Percentiles rank a stretch among this genome's conserved stretches.
Evolutionary conservation across 2,113 vertebrate species (phyloP).

Genomic region (Anthoscopus minutus): DNA sequence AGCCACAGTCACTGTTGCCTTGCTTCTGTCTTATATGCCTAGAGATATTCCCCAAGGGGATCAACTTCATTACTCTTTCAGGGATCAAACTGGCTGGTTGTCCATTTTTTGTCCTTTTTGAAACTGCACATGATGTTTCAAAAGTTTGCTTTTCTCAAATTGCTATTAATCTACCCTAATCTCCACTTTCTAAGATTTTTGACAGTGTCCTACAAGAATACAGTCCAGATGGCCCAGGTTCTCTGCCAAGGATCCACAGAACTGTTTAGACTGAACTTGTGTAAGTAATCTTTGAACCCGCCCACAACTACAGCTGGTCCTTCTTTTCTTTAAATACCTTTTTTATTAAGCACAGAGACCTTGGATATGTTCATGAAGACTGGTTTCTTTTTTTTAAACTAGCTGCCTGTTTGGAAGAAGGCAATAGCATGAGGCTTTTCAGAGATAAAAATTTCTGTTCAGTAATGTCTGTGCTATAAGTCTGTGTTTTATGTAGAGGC

Average conservation of each 20-base stretch:
- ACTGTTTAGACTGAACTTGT: neutral
- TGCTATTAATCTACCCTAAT: neutral
- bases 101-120: neutral
- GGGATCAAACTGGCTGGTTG: neutral
- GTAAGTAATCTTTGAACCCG: neutral
- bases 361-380: fast-evolving
- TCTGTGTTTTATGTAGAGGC: neutral
- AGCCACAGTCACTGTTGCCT: neutral
- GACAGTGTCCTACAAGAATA: neutral
- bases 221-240: neutral
- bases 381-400: neutral
- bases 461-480: fast-evolving
- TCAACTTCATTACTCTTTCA: neutral
- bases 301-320: neutral
- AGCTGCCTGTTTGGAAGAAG: neutral
- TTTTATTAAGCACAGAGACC: neutral
- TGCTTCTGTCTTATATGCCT: neutral
- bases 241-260: fast-evolving
- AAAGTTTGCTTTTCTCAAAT: neutral
- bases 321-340: neutral
- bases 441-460: neutral
- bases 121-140: neutral
- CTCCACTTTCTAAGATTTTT: neutral
- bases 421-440: neutral
- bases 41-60: neutral